Conservation (phyloP, 2,113 vertebrate genomes). For the Semnopithecus entellus region DNA sequence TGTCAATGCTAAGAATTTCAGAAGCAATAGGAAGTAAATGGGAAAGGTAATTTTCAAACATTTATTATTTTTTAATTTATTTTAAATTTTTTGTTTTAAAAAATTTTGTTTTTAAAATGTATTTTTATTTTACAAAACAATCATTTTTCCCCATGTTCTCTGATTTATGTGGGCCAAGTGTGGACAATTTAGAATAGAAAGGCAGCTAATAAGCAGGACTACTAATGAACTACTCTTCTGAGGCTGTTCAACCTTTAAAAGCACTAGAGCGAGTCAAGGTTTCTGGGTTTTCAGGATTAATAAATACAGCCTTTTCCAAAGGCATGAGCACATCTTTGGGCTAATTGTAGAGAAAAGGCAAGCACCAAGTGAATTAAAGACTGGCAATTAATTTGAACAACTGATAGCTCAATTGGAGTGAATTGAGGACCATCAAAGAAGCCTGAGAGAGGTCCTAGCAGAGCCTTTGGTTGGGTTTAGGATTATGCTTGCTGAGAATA, state of each 20-base stretch:
- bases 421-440: neutral
- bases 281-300: neutral
- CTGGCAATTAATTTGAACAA: too few species aligned
- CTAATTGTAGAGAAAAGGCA: neutral
- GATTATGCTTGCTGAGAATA: neutral
- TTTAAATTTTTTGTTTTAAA: neutral
- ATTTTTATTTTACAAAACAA: neutral
- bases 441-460: neutral
- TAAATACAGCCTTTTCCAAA: neutral
- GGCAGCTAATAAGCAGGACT: neutral
- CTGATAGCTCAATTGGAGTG: neutral
- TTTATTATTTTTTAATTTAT: neutral
- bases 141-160: neutral
- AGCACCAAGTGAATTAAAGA: neutral
- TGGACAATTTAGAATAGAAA: neutral
- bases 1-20: neutral
- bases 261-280: neutral
- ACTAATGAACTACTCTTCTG: too few species aligned
- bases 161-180: neutral
- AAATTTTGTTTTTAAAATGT: neutral
- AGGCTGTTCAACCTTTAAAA: neutral
- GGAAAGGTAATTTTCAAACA: neutral
- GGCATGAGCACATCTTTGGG: neutral
- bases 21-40: neutral
- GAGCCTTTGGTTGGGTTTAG: rapidly evolving